Evolutionary conservation across 2,113 vertebrate genomes (phyloP).

Genomic region (Pygoscelis adeliae): DNA sequence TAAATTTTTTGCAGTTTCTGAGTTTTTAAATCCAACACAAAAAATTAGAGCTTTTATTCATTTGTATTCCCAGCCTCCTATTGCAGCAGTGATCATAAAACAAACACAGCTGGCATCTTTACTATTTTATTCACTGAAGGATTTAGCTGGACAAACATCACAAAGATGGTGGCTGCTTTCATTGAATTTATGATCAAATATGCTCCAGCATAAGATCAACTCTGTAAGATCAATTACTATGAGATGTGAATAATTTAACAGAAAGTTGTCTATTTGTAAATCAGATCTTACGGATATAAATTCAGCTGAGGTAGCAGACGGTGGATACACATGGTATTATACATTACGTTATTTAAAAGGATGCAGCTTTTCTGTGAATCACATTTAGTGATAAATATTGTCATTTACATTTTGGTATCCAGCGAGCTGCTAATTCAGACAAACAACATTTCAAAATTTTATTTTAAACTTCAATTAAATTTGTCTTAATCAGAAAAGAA

Average conservation of each 20-base stretch:
- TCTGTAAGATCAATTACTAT: conserved; percentile 75
- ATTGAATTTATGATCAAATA: conserved; percentile 83
- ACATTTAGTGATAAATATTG: not conserved
- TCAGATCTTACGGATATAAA: conserved; percentile 56
- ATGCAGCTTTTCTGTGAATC: not conserved
- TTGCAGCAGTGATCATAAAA: conserved; percentile 24
- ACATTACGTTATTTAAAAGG: not conserved
- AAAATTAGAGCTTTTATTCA: conserved; percentile 27
- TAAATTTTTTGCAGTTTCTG: not conserved
- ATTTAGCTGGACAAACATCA: conserved; percentile 82
- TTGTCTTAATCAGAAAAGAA: not conserved
- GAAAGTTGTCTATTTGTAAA: conserved; percentile 72
- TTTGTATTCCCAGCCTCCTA: conserved; percentile 41
- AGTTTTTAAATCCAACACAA: conserved; percentile 8
- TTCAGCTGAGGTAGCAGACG: conserved; percentile 34
- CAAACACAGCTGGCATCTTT: conserved; percentile 69
- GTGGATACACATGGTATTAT: not conserved
- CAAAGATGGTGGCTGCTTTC: conserved; percentile 75
- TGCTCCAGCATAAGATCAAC: conserved; percentile 61
- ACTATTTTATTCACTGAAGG: conserved; percentile 73
- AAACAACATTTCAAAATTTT: not conserved
- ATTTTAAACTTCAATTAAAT: conserved; percentile 2
- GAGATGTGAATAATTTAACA: conserved; percentile 80
- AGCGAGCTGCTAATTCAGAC: not conserved
- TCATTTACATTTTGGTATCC: not conserved